Evolutionary conservation across 64 coral and sea anemone genomes (phyloP).

Genomic region (Porites lutea): DNA sequence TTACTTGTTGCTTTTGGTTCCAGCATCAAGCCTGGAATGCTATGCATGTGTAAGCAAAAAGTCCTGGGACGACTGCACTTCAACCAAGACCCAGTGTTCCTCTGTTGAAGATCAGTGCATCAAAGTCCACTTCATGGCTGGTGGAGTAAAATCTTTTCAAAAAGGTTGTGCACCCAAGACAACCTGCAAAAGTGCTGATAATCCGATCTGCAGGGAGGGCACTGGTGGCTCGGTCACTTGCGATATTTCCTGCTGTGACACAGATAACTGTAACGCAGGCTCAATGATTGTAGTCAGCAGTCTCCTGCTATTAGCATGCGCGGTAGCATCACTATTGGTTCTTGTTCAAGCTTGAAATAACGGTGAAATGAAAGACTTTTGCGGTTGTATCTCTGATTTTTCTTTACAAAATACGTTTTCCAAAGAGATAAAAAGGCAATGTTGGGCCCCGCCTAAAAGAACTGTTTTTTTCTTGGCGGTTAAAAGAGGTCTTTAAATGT

Average conservation of each 20-base stretch:
- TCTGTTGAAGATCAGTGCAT: background rate
- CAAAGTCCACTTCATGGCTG: background rate
- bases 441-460: too few species aligned
- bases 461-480: too few species aligned
- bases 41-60: background rate
- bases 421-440: too few species aligned
- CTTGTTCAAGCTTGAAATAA: background rate
- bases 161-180: background rate
- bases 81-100: background rate
- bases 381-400: too few species aligned
- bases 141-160: background rate
- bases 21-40: conserved; percentile 2
- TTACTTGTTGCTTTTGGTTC: background rate
- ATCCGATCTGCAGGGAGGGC: background rate
- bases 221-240: background rate
- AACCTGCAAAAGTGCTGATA: background rate
- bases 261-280: background rate
- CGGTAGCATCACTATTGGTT: background rate
- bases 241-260: conserved; percentile 14
- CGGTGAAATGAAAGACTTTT: too few species aligned
- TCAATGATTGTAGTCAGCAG: background rate
- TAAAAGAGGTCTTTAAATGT: too few species aligned
- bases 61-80: background rate
- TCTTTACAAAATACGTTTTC: too few species aligned
- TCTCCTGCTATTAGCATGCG: background rate